Base-by-base conservation (phyloP, 2,113 vertebrate genomes). In the Beaufortia kweichowensis region DNA sequence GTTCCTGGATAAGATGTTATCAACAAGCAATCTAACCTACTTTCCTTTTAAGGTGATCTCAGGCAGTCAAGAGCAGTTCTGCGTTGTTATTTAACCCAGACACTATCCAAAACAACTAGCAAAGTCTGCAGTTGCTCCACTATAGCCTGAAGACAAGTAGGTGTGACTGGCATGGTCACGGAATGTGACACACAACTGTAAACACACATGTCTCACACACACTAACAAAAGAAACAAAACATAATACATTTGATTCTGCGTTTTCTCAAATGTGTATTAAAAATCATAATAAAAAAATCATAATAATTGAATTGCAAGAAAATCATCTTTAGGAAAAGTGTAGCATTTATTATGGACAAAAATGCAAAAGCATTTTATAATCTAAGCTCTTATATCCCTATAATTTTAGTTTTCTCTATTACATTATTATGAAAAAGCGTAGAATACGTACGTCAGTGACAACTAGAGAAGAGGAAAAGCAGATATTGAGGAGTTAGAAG, bases 41-140 rank as follows among this genome's bases (percentile, higher is more conserved):
- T 79, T 75, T 46, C 56, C 71, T 62, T 68, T 53, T 75, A 68
- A 39, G 43, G 53, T 68, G 63, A 39, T 48, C 29, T 61, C 11
- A 79, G 62, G 21, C 28, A 56, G 3, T 72, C 50, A 11, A 55
- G 10, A 31, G 10, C 48, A 46, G n/a, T 17, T 66, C 21, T 23
- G 55, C 28, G 11, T 17, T 14, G 21, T 35, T 29, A 70, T 63
- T 60, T 74, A 31, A 35, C 67, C 17, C 55, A 33, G 21, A 10
- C 28, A 39, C 15, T 53, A 28, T 21, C 35, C 39, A 43, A 69
- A 29, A 39, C 33, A 48, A 14, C 74, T 41, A 33, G 15, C 33
- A 63, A 24, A 9, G 11, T 21, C 66, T 15, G 15, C 26, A 24
- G 43, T 71, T 46, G 6, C 39, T 29, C 46, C 9, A 53, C 6